Evolutionary conservation across 2,797 vertebrate genomes (phyloP).

Genomic region (Arvicola amphibius): DNA sequence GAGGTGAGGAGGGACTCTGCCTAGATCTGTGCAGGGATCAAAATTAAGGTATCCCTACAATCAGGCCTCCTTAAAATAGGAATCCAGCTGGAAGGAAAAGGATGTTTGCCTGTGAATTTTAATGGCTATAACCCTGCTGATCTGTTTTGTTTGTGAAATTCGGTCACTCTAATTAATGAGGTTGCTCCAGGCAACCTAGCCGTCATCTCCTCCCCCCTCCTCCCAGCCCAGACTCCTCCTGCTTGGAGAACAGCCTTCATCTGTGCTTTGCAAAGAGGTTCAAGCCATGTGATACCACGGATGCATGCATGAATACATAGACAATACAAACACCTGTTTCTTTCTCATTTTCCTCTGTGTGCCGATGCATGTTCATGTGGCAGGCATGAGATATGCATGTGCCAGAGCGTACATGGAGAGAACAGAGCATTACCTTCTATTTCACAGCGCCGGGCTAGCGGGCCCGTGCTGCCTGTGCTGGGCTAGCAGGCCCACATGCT

Average conservation of each 20-base stretch:
- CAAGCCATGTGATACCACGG: background rate
- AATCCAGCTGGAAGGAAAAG: background rate
- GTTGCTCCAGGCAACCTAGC: background rate
- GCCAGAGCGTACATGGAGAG: no score
- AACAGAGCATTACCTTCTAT: background rate
- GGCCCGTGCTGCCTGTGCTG: no score
- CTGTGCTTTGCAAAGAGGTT: constrained; percentile 22
- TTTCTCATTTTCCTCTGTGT: background rate
- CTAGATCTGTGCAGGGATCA: background rate
- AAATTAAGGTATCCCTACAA: background rate
- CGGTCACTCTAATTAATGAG: constrained; percentile 24
- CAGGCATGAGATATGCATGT: background rate
- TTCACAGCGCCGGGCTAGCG: background rate
- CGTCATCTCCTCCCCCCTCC: background rate
- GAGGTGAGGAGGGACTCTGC: background rate
- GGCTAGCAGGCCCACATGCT: accelerated
- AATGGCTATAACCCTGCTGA: background rate
- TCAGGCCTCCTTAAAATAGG: background rate
- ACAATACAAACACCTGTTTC: background rate
- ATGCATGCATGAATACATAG: background rate
- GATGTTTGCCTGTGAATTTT: background rate
- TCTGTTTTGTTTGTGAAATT: constrained; percentile 50
- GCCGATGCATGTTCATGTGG: no score
- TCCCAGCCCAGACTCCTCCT: background rate
- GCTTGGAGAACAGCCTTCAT: background rate